These are phyloP conservation scores for Cinclus cinclus DNA, from an alignment of 2,113 vertebrate species.

Conservation along the genomic window DNA sequence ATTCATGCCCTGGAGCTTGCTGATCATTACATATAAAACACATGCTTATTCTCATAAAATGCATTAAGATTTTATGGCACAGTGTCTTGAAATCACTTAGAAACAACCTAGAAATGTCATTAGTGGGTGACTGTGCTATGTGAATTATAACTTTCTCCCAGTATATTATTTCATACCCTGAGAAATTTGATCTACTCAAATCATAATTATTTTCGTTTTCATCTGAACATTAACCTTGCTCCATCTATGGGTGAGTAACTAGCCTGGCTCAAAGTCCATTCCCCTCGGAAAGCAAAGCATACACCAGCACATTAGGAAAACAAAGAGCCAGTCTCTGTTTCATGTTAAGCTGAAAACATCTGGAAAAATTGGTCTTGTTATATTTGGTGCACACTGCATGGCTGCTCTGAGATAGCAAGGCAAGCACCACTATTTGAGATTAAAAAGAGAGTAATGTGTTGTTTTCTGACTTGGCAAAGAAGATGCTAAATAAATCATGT, in stretches of 20 bases:
- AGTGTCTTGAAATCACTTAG: slow-evolving; percentile 49
- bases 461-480: slow-evolving; percentile 34
- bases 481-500: slow-evolving; percentile 42
- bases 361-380: not conserved
- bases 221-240: slow-evolving; percentile 32
- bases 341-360: slow-evolving; percentile 25
- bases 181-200: slow-evolving; percentile 53
- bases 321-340: slow-evolving; percentile 47
- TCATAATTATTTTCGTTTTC: slow-evolving; percentile 41
- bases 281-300: not conserved
- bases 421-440: not conserved
- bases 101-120: slow-evolving; percentile 54
- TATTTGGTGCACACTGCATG: not conserved
- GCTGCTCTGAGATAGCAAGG: not conserved
- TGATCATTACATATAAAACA: slow-evolving; percentile 31
- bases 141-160: slow-evolving; percentile 3
- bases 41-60: slow-evolving; percentile 6
- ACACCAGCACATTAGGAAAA: slow-evolving; percentile 26
- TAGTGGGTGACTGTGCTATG: not conserved
- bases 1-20: not conserved
- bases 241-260: not conserved
- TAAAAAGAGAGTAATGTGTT: not conserved
- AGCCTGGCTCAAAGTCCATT: slow-evolving; percentile 11
- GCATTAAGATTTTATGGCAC: slow-evolving; percentile 30
- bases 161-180: slow-evolving; percentile 44